Evolutionary conservation across 2,113 vertebrate genomes (phyloP), one percentile per base, ranked within the genome.

Genomic region (Actenoides lindsayi): DNA sequence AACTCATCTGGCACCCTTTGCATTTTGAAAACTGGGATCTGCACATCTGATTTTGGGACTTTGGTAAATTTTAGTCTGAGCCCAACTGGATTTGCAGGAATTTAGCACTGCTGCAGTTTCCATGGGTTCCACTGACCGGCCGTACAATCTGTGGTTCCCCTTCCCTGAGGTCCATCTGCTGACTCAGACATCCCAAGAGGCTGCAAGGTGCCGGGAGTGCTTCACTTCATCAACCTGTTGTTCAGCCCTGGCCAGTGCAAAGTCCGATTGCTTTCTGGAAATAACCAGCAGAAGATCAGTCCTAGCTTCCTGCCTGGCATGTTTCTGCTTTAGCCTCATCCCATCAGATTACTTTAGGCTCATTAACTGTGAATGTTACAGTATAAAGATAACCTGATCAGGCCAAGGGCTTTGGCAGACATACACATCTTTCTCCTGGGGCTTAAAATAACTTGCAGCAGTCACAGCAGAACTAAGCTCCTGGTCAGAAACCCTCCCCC

Each of bases 71-170:
- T 79, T 50, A 50, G 5, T 46, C 27, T 77, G 14, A 90, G 11
- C 4, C 35, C 9, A 5, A 54, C 44, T 21, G 10, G 19, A 44
- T 10, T 10, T 82, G 39, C 57, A 81, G 60, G 15, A 39, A n/a
- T 67, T 71, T 73, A 28, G 6, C n/a, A 57, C 41, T 25, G 20
- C 35, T 5, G 20, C 4, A 6, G 28, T 67, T 93, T 73, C 41
- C 63, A 27, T 1, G 6, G 14, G 31, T 50, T 91, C n/a, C 13
- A 23, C 39, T 23, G 9, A 56, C 8, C 82, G 86, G 14, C 54
- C 5, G 1, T 69, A 9, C 31, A 48, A 54, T 9, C 25, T 0
- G 0, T 10, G 33, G 9, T 30, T 69, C 11, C 13, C 23, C 15
- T 19, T 59, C 8, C 16, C 28, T 0, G 1, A 51, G 27, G 50